A percentile compares a stretch with the other conserved stretches of the same genome.
Conservation (phyloP, 1,140 invertebrate genomes). For the Branchinecta lindahli region DNA sequence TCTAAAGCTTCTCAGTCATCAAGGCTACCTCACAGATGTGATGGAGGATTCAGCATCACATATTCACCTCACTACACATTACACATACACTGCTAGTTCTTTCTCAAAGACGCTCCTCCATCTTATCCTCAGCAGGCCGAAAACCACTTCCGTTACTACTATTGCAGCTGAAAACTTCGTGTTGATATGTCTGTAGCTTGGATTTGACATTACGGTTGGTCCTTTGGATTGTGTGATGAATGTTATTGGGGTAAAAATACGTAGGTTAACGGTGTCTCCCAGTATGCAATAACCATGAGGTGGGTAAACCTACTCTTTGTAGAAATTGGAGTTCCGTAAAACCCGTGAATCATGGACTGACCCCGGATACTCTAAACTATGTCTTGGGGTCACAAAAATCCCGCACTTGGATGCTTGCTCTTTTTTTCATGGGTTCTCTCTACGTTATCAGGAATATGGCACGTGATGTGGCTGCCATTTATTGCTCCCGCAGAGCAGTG, state of each 20-base stretch:
- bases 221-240: conserved; percentile 3
- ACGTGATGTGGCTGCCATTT: neutral
- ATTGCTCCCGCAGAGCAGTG: neutral
- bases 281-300: conserved; percentile 10
- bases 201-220: neutral
- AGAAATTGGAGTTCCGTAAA: conserved; percentile 16
- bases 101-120: conserved; percentile 15
- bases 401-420: conserved; percentile 17
- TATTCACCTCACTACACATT: neutral
- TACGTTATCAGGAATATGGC: conserved; percentile 2
- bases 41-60: conserved; percentile 15
- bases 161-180: neutral
- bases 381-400: conserved; percentile 17
- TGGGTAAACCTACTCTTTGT: neutral
- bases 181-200: conserved; percentile 2
- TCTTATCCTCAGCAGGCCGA: conserved; percentile 16
- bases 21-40: conserved; percentile 14
- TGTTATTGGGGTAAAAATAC: neutral
- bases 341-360: conserved; percentile 20
- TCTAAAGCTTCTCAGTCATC: neutral
- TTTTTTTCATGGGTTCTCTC: conserved; percentile 9
- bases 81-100: conserved; percentile 12
- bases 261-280: conserved; percentile 16
- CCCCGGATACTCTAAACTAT: conserved; percentile 19
- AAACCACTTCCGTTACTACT: conserved; percentile 10